Evolutionary conservation across 2,888 invertebrate genomes (phyloP), one percentile per base, ranked within the genome.

Genomic region (Anthophora plumipes): DNA sequence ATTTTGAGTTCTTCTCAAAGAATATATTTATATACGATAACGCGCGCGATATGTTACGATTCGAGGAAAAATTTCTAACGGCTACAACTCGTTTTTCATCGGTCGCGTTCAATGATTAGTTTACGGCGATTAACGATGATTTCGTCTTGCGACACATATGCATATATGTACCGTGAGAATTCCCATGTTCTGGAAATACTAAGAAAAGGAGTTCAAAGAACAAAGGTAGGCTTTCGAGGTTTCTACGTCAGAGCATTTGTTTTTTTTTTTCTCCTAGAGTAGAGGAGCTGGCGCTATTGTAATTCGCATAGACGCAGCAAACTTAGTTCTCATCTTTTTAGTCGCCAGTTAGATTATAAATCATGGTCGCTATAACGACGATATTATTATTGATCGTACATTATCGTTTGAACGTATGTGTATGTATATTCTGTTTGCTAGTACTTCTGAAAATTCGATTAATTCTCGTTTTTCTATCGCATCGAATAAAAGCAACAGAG

Each of bases 291-390:
- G 64, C 70, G 80, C 80, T 87, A 77, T 55, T 81, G 79, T 81
- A 77, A 84, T 76, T 79, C 69, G 84, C 87, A 82, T 90, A 87
- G 89, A 81, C 48, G 74, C 85, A 83, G 72, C 67, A 69, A 74
- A 74, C 55, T 71, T 77, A 64, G 78, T 57, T 37, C 31, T 64
- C 60, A 11, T 75, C 68, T 77, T 37, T 55, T 69, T 82, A 82
- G 82, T 39, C 60, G 81, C 73, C 80, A 82, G 54, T 54, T 77
- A 85, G 79, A 83, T 60, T 68, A 46, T 55, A 20, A 70, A 52
- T 70, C 66, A 68, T 72, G 37, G 31, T 61, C 39, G 66, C 60
- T 48, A 41, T 25, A 71, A 61, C 55, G 41, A 14, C 55, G 48
- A 14, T 67, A 39, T 46, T 64, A 48, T 55, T 59, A 64, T 41